phyloP scores from a whole-genome alignment of 2,113 vertebrate species.

The Takifugu flavidus region DNA sequence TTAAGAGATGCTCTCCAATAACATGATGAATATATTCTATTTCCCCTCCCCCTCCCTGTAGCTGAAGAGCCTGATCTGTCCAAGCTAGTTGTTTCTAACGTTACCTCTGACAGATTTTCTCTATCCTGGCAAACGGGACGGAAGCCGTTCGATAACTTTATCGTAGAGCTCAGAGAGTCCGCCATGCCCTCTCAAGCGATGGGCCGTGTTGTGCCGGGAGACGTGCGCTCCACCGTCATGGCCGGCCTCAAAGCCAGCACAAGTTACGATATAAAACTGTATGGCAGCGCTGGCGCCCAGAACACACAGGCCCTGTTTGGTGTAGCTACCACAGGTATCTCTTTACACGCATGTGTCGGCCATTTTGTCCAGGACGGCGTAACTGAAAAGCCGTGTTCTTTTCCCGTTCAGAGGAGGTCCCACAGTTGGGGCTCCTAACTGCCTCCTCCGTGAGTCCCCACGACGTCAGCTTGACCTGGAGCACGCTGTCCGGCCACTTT shows the following conservation, averaged over 20 bases:
- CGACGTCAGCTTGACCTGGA: constrained; percentile 76
- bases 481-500: constrained; percentile 70
- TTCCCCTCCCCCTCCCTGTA: constrained; percentile 74
- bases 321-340: constrained; percentile 81
- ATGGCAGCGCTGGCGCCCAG: constrained; percentile 73
- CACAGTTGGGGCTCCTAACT: constrained; percentile 67
- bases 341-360: constrained; percentile 18
- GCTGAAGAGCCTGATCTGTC: constrained; percentile 82
- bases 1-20: neutral
- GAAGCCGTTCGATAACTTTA: constrained; percentile 82
- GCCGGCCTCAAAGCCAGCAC: constrained; percentile 78
- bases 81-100: constrained; percentile 81
- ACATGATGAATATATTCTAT: constrained; percentile 43
- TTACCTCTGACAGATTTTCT: constrained; percentile 81
- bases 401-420: constrained; percentile 70
- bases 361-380: neutral
- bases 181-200: constrained; percentile 77
- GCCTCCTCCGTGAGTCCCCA: constrained; percentile 64
- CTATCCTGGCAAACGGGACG: constrained; percentile 79
- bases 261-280: constrained; percentile 80
- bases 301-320: constrained; percentile 72
- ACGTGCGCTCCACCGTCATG: constrained; percentile 68
- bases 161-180: constrained; percentile 84
- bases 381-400: constrained; percentile 57
- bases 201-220: constrained; percentile 70